Evolutionary conservation across 2,797 vertebrate genomes (phyloP).

Genomic region (Eulemur mongoz): DNA sequence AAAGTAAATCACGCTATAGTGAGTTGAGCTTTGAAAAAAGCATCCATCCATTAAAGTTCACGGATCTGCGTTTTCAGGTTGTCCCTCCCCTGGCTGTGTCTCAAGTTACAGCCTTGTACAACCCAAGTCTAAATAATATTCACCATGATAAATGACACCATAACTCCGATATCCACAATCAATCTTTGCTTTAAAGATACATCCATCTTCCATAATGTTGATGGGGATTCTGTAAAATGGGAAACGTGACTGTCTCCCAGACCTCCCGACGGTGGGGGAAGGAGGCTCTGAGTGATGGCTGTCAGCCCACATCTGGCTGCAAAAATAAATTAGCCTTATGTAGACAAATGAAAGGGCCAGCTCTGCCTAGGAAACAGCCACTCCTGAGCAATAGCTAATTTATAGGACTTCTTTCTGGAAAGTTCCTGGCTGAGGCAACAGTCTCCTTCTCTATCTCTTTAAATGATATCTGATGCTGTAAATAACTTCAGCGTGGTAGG

Average conservation of each 20-base stretch:
- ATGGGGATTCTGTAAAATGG: conserved; percentile 93
- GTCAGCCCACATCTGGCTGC: conserved; percentile 99
- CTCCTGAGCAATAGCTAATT: conserved; percentile 88
- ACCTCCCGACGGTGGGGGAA: conserved; percentile 90
- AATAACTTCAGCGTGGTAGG: conserved; percentile 82
- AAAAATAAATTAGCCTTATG: conserved; percentile 99
- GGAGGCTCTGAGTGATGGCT: conserved; percentile 96
- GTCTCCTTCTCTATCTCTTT: conserved; percentile 85
- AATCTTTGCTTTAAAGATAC: conserved; percentile 99
- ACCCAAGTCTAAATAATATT: conserved; percentile 99
- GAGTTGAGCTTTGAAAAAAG: conserved; percentile 89
- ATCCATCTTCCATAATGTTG: conserved; percentile 99
- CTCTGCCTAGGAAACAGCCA: conserved; percentile 88
- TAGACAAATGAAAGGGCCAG: conserved; percentile 97
- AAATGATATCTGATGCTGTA: conserved; percentile 86
- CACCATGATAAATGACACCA: conserved; percentile 97
- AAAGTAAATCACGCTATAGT: conserved; percentile 88
- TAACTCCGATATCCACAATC: conserved; percentile 99
- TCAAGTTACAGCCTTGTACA: conserved; percentile 96
- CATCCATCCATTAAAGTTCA: conserved; percentile 93
- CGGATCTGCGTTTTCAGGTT: conserved; percentile 89
- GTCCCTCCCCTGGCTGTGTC: conserved; percentile 91
- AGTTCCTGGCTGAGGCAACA: conserved; percentile 86
- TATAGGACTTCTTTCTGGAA: conserved; percentile 88
- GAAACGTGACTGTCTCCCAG: conserved; percentile 91